A percentile compares a stretch with the other conserved stretches of the same genome.
These are phyloP conservation scores for Thunnus albacares DNA, from an alignment of 2,797 vertebrate genomes.

Conservation along the genomic window DNA sequence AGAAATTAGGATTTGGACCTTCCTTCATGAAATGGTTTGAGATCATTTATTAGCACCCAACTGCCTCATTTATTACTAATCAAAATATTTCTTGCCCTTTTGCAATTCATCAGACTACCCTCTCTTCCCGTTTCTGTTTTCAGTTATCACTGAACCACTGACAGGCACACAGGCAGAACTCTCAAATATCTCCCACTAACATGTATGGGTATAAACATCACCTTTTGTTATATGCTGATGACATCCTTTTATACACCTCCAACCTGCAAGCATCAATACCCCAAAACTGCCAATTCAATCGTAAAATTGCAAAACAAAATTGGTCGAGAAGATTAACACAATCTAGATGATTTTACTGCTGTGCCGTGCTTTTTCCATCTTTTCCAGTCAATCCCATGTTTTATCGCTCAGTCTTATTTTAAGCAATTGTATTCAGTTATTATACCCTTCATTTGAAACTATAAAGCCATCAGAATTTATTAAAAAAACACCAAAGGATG, in stretches of 20 bases:
- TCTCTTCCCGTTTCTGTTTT: too few relatives aligned
- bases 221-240: too few relatives aligned
- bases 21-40: conserved; percentile 8
- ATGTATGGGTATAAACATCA: too few relatives aligned
- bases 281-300: too few relatives aligned
- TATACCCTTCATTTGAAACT: not conserved
- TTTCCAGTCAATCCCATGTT: not conserved
- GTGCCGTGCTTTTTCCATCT: not conserved
- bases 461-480: not conserved
- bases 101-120: too few relatives aligned
- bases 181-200: too few relatives aligned
- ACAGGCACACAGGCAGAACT: too few relatives aligned
- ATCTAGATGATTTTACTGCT: not conserved
- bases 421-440: not conserved
- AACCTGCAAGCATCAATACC: not conserved
- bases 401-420: not conserved
- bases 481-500: not conserved
- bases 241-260: not conserved
- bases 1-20: conserved; percentile 5
- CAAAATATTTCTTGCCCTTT: not conserved
- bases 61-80: not conserved
- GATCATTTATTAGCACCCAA: not conserved
- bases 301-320: too few relatives aligned
- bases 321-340: not conserved
- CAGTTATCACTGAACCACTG: too few relatives aligned